Conservation (phyloP, 2,888 invertebrate species). For the Melinaea marsaeus region DNA sequence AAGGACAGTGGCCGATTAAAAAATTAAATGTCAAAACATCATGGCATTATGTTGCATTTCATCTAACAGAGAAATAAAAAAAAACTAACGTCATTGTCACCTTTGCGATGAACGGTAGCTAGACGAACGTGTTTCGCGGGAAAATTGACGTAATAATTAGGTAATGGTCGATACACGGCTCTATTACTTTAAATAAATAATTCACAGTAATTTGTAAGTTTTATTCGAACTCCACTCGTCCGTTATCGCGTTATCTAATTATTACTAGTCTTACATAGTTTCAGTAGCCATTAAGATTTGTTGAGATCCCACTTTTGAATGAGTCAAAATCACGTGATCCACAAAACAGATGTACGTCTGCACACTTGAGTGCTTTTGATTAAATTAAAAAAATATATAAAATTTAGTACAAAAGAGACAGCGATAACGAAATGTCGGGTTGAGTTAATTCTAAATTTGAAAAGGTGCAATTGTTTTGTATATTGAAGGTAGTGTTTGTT, state of each 20-base stretch:
- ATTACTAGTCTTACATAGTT: constrained; percentile 11
- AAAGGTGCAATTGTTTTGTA: constrained; percentile 5
- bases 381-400: background rate
- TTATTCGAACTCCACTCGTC: constrained; percentile 6
- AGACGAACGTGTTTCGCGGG: too few species aligned
- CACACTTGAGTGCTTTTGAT: constrained; percentile 12
- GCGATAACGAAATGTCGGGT: constrained; percentile 12
- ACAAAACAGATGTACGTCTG: constrained; percentile 23
- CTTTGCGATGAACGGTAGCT: too few species aligned
- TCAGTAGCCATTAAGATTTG: constrained; percentile 6
- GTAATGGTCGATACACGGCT: constrained; percentile 7
- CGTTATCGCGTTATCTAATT: constrained; percentile 25
- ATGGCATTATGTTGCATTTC: too few species aligned
- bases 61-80: too few species aligned
- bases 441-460: too few species aligned
- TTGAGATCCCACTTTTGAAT: constrained; percentile 47
- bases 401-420: background rate
- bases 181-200: background rate
- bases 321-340: constrained; percentile 49
- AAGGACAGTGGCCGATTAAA: background rate
- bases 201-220: background rate
- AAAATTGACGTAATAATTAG: too few species aligned
- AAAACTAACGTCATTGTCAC: too few species aligned
- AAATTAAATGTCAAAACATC: too few species aligned
- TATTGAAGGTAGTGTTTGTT: constrained; percentile 22